Evolutionary conservation across 2,113 vertebrate species (phyloP).

Genomic region (Aspidoscelis tigris): DNA sequence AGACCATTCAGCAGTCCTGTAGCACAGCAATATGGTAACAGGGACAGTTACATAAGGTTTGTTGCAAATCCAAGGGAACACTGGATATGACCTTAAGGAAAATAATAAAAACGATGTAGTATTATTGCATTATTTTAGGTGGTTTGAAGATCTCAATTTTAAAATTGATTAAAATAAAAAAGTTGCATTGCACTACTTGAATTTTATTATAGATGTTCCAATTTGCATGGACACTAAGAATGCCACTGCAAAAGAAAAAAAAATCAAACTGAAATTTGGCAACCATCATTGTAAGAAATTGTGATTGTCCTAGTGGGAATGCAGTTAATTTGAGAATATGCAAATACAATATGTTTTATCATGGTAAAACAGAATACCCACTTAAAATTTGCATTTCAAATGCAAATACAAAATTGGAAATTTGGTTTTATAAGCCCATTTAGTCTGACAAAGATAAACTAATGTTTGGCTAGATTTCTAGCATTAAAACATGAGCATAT

Average conservation of each 20-base stretch:
- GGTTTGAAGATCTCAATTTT: too few relatives aligned
- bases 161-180: neutral
- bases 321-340: neutral
- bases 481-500: neutral
- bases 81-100: neutral
- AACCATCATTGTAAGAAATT: neutral
- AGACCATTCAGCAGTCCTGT: too few relatives aligned
- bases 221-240: neutral
- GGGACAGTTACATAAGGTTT: neutral
- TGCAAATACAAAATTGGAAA: slow-evolving; percentile 1
- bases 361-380: neutral
- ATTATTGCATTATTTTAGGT: neutral
- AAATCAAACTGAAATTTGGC: neutral
- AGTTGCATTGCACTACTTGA: neutral
- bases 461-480: neutral
- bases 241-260: neutral
- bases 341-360: neutral
- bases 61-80: neutral
- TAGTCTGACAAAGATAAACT: neutral
- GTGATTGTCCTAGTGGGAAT: neutral
- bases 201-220: neutral
- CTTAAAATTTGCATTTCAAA: neutral
- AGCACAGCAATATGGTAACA: neutral
- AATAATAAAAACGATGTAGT: neutral
- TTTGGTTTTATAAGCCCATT: neutral